These are phyloP conservation scores for Sardinella longiceps DNA, from an alignment of 2,797 vertebrate species.

Conservation along the genomic window DNA sequence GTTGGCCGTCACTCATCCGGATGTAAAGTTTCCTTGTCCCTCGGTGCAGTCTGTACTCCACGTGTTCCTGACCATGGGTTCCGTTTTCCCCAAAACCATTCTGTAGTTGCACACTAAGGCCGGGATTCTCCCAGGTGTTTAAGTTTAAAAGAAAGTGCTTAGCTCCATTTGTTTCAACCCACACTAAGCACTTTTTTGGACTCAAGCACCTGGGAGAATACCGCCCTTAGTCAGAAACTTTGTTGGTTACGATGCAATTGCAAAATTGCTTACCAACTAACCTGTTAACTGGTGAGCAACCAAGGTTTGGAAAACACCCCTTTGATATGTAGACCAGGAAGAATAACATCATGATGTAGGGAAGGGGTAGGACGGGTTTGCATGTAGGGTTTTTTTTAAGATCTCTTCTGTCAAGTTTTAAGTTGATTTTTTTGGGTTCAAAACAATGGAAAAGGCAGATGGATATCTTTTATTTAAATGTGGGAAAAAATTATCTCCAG, in stretches of 20 bases:
- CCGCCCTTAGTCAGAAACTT: too few species aligned
- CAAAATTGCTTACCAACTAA: too few species aligned
- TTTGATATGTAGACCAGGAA: conserved; percentile 30
- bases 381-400: conserved; percentile 63
- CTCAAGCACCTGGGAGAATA: too few species aligned
- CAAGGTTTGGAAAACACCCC: conserved; percentile 14
- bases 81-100: too few species aligned
- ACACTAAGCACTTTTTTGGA: too few species aligned
- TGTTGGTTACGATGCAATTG: too few species aligned
- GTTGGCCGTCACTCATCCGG: not conserved
- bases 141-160: too few species aligned
- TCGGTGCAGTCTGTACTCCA: not conserved
- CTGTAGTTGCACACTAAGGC: too few species aligned
- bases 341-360: conserved; percentile 32
- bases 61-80: too few species aligned
- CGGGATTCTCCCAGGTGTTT: too few species aligned
- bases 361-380: conserved; percentile 49
- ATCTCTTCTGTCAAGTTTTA: conserved; percentile 51
- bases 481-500: conserved; percentile 74
- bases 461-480: conserved; percentile 77
- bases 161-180: too few species aligned
- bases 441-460: conserved; percentile 68
- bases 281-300: too few species aligned
- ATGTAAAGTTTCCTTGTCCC: not conserved
- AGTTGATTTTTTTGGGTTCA: conserved; percentile 56